Base-by-base conservation (phyloP, 2,888 invertebrate species). In the Xestoiulus laeticollis region DNA sequence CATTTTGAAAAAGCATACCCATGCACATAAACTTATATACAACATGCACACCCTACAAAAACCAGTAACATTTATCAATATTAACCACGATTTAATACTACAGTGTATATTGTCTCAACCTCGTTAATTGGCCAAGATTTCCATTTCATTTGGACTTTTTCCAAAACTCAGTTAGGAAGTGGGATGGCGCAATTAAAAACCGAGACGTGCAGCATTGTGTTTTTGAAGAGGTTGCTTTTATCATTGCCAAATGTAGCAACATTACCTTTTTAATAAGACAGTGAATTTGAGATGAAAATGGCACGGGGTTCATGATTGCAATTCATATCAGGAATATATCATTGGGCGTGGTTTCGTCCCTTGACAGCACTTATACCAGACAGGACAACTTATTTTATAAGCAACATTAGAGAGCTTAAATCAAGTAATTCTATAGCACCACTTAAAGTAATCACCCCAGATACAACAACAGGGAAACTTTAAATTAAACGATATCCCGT, bases 331-430 rank as follows among this genome's bases (percentile, higher is more conserved):
- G n/a, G 3, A 59, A n/a, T n/a, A 59, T 59, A 59, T 59, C n/a
- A 5, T n/a, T 68, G 68, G 68, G 68, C 68, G 68, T 68, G 68
- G n/a, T 68, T 10, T 26, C 68, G 68, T 68, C 68, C 68, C 68
- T 26, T 26, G 68, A 68, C 68, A 68, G 26, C 12, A 68, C 22
- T 68, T 68, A 22, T 68, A 6, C 26, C 22, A 22, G 68, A 68
- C 22, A 26, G 3, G 5, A 59, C 10, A 68, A 68, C 22, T 68
- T 26, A 68, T 68, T 26, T 68, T 68, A 26, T 68, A 68, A 22
- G 6, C 22, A 68, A 26, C 26, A 1, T 48, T 26, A 10, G 68
- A 19, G 68, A 68, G 5, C 0, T 12, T 8, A 68, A 68, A 68
- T 68, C 26, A 68, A n/a, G 53, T 38, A 38, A 38, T 38, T 1